Evolutionary conservation across 1,140 invertebrate genomes (phyloP), one percentile per base, ranked within the genome.

Genomic region (Gryon sp.): DNA sequence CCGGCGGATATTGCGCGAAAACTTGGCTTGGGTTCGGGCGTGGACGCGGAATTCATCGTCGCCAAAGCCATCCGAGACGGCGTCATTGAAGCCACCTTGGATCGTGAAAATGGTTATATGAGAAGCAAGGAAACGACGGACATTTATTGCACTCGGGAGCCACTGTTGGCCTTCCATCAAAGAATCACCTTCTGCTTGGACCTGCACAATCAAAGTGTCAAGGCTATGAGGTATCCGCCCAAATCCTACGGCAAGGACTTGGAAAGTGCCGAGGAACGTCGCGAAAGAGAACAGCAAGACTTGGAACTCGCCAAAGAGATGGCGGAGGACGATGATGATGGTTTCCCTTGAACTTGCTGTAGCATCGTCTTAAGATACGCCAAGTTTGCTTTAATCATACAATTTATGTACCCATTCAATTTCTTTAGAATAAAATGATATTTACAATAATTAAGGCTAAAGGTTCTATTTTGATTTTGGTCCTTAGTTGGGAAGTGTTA

Each of bases 31-130:
- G 97, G 98, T 84, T 98, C 95, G 6, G 94, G 96, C 2, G 97
- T 98, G 84, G 98, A 99, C 92, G 98, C 98, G 0, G 98, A 99
- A 87, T 99, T 98, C 84, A 99, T 99, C 84, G 98, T 99, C 0
- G 97, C 98, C 0, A 99, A 99, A 90, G 98, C 98, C n/a, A 99
- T 99, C 55, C 90, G 97, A 43, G 99, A 99, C 90, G 97, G 98
- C 41, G 98, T 99, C 0, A 99, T 99, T 86, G 98, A 99, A 88
- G 99, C 98, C 0, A 97, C 93, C 0, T 92, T 99, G 68, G 96
- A 99, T 89, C 96, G 98, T 63, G 96, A 98, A 85, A 94, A 95
- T 73, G 96, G 97, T 11, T 99, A 96, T 82, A 98, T 99, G 93
- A 94, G 98, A 68, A 99, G 97, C 80, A 99, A 98, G 84, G 98